Conservation (phyloP, 1,140 invertebrate species). For the Drosophila athabasca region DNA sequence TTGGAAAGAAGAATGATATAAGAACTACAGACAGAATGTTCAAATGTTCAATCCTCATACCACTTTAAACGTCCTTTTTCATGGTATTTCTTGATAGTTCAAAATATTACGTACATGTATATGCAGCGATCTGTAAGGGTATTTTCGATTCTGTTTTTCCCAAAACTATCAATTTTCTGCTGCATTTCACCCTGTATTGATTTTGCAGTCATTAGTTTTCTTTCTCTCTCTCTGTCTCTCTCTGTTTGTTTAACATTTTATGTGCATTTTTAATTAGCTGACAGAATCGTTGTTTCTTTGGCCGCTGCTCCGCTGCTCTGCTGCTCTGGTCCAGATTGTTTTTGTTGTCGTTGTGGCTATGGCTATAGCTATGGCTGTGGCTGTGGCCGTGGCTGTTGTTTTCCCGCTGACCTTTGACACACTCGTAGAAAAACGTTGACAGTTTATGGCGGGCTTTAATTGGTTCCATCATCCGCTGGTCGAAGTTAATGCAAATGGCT, state of each 20-base stretch:
- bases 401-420: constrained; percentile 45
- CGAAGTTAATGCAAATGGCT: constrained; percentile 66
- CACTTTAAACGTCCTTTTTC: no score
- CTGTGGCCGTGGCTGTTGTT: background rate
- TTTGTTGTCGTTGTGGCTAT: constrained; percentile 14
- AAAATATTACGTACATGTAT: no score
- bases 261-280: constrained; percentile 78
- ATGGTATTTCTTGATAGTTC: no score
- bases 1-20: no score
- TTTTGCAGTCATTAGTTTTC: constrained; percentile 69
- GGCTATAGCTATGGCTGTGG: no score
- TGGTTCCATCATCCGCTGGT: constrained; percentile 47
- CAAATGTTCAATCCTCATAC: no score
- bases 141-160: no score
- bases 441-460: constrained; percentile 56
- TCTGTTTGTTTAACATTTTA: constrained; percentile 63
- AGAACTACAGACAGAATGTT: no score
- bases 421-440: constrained; percentile 44
- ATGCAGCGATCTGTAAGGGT: no score
- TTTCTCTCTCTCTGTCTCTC: background rate
- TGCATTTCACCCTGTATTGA: constrained; percentile 46
- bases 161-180: no score
- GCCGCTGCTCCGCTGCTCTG: constrained; percentile 1
- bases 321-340: background rate
- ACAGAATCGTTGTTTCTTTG: constrained; percentile 57